Conservation (phyloP, 2,113 vertebrate genomes). For the Lontra canadensis region DNA sequence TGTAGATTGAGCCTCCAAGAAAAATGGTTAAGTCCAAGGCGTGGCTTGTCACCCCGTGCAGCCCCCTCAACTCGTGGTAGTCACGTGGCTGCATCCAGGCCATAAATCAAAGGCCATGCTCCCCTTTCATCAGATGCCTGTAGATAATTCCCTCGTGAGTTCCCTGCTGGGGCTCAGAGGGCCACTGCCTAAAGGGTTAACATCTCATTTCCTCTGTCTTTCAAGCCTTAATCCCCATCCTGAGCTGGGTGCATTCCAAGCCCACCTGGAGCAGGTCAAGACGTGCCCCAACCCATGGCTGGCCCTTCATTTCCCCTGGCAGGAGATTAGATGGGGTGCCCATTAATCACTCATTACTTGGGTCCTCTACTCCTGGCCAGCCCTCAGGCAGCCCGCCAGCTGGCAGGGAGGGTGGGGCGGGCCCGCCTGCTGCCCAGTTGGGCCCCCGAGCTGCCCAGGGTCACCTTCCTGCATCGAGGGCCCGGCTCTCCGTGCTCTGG, state of each 20-base stretch:
- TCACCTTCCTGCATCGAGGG: slow-evolving; percentile 43
- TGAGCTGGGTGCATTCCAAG: slow-evolving; percentile 69
- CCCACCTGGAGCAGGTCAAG: slow-evolving; percentile 73
- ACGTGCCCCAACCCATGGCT: slow-evolving; percentile 46
- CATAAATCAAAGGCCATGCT: slow-evolving; percentile 67
- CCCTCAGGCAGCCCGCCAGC: slow-evolving; percentile 63
- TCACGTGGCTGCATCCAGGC: neutral
- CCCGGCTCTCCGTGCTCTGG: neutral
- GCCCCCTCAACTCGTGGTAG: too few relatives aligned
- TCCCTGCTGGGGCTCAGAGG: slow-evolving; percentile 53
- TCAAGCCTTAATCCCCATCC: slow-evolving; percentile 75
- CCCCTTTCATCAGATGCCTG: slow-evolving; percentile 47
- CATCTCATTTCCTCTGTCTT: slow-evolving; percentile 81
- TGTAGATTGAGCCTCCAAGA: neutral
- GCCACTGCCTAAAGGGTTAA: slow-evolving; percentile 78
- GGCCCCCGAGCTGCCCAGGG: neutral
- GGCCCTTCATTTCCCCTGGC: slow-evolving; percentile 77
- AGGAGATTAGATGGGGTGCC: slow-evolving; percentile 76
- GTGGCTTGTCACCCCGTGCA: neutral
- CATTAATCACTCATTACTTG: slow-evolving; percentile 75
- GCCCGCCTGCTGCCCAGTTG: neutral
- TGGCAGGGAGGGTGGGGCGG: slow-evolving; percentile 8
- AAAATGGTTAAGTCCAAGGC: neutral
- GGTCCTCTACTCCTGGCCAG: slow-evolving; percentile 66
- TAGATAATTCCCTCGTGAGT: slow-evolving; percentile 43